Base-by-base conservation (phyloP, 2,888 invertebrate species). In the Xestia c-nigrum region DNA sequence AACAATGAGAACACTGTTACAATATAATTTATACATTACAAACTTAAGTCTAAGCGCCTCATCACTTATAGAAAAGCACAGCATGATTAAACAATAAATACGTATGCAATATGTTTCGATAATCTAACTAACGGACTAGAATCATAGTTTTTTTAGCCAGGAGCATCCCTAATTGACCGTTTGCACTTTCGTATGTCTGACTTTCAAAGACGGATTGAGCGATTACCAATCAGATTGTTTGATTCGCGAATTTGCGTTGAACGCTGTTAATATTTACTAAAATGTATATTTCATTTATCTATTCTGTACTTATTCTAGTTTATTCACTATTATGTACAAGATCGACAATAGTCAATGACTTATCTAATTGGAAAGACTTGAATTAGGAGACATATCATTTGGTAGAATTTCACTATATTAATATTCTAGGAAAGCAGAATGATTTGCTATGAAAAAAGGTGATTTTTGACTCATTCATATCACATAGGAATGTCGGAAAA, bases 251-350 rank as follows among this genome's bases (percentile, higher is more conserved):
- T n/a, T n/a, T n/a, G 81, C 82, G 76, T 76, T 69, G 61, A 50
- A 81, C 72, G 72, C 72, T 1, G 3, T 40, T 21, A 55, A 43
- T 43, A 21, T 72, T 14, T 16, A 76, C 12, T 52, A 31, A 55
- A 57, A 69, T 55, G 24, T 68, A 78, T 24, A 67, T 52, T 66
- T 79, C 7, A 78, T 71, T 69, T 61, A 68, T 63, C 61, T 70
- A 70, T 47, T 64, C 52, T 47, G 55, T 59, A 50, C 55, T 75
- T 85, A 76, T 38, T 72, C 69, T 83, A 83, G 16, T 83, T 81
- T 76, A 85, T 83, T 72, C 50, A 69, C 73, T 43, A 66, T 24
- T 63, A 70, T 74, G 71, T 81, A 74, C 78, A 81, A 85, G 85
- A 67, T 68, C 77, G 72, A 81, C 70, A 81, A 64, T 69, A 73